Conservation (phyloP, 2,113 vertebrate genomes). For the Malurus elegans region DNA sequence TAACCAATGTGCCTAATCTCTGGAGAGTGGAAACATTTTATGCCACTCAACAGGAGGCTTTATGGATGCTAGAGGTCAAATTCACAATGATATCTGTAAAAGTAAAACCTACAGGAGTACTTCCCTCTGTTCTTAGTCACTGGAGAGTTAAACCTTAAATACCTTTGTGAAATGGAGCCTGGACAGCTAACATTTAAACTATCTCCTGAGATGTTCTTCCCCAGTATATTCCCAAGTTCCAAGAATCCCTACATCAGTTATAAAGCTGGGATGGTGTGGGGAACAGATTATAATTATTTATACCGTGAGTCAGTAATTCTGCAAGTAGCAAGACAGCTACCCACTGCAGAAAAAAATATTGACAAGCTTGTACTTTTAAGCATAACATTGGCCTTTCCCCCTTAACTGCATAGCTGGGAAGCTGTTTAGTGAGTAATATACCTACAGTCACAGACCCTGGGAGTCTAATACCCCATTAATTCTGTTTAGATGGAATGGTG, state of each 20-base stretch:
- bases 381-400: background rate
- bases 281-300: background rate
- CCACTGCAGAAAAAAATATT: background rate
- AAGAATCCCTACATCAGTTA: background rate
- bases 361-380: background rate
- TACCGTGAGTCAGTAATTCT: background rate
- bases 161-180: background rate
- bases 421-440: background rate
- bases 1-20: background rate
- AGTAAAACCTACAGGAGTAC: background rate
- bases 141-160: background rate
- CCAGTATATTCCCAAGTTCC: background rate
- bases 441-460: background rate
- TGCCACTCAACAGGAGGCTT: slow-evolving; percentile 11
- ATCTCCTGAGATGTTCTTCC: background rate
- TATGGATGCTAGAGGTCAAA: slow-evolving; percentile 24
- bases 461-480: background rate
- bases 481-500: background rate
- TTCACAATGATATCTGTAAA: background rate
- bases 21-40: slow-evolving; percentile 25
- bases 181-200: background rate
- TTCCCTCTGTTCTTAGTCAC: background rate
- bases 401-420: background rate
- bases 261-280: background rate
- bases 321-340: background rate